Base-by-base conservation (phyloP, 2,797 vertebrate species). In the Betta splendens region DNA sequence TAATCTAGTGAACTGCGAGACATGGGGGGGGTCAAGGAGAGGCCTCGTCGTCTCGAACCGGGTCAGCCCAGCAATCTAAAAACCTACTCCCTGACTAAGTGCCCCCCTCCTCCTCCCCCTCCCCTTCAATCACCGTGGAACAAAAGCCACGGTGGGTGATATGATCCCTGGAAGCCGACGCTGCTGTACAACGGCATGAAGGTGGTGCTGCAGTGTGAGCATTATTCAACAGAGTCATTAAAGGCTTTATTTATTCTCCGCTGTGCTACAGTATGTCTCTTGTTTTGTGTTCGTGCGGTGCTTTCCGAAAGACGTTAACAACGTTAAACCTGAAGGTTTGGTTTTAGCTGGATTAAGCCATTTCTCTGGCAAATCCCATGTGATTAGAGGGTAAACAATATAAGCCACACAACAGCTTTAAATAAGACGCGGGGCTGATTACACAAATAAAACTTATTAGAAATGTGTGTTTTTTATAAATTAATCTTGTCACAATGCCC, bases 1-100 rank as follows among this genome's bases (percentile, higher is more conserved):
- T 90, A 87, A 90, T 89, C 89, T 87, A 84, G 76, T 81, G 78
- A 85, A 84, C 82, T 81, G 75, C 69, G 61, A 85, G 75, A 72
- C 72, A 69, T 16, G 3, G 31, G 40, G 5, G 69, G 81, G 87
- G 86, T 89, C 85, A 88, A 88, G 87, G 87, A 86, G 84, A 89
- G 77, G 75, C 56, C 62, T 60, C 5, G 68, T 84, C 83, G 76
- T 87, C 69, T 72, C 62, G 18, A n/a, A 29, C 45, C 20, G 66
- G 67, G 64, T 69, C 48, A 22, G 43, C 20, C 72, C 58, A 15
- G 47, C 69, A 71, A 67, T 81, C 63, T 70, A 56, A 71, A 28
- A 81, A 72, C 54, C 59, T 49, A 61, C 62, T 72, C 17, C 36
- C 36, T 40, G 29, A 52, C 31, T 75, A 61, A 60, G 43, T 77